Conservation (phyloP, 2,797 vertebrate genomes). For the Natrix natrix region DNA sequence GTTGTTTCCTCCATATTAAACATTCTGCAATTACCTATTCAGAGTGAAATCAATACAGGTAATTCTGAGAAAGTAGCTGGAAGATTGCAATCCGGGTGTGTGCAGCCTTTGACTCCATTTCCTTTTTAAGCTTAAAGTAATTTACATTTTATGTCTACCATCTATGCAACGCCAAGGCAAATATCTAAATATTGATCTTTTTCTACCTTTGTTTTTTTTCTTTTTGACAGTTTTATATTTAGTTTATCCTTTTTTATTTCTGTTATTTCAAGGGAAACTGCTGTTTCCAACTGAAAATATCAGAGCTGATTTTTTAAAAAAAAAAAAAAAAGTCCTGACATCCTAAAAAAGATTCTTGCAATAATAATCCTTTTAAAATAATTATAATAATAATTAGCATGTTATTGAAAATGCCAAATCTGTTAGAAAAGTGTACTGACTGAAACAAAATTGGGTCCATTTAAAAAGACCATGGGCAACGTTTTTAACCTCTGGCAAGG, state of each 20-base stretch:
- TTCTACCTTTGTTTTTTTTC: background rate
- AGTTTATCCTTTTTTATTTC: background rate
- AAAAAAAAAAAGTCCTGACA: background rate
- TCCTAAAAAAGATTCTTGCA: background rate
- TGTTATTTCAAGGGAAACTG: background rate
- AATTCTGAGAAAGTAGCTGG: conserved; percentile 22
- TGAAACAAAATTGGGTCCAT: background rate
- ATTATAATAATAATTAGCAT: background rate
- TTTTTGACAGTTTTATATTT: conserved; percentile 14
- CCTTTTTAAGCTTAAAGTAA: conserved; percentile 10
- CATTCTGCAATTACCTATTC: conserved; percentile 22
- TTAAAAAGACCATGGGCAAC: background rate
- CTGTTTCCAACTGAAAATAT: conserved; percentile 2
- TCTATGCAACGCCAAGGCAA: background rate
- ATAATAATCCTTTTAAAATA: background rate
- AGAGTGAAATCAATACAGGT: conserved; percentile 25
- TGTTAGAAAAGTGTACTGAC: background rate
- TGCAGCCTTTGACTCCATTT: background rate
- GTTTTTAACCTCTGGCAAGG: conserved; percentile 7
- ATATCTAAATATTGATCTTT: conserved; percentile 18
- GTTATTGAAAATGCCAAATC: background rate
- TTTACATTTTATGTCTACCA: conserved; percentile 20
- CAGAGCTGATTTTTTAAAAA: background rate
- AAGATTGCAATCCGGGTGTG: conserved; percentile 6
- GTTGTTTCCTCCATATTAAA: background rate